Conservation (phyloP, 2,113 vertebrate species). For the Phyllostomus hastatus region DNA sequence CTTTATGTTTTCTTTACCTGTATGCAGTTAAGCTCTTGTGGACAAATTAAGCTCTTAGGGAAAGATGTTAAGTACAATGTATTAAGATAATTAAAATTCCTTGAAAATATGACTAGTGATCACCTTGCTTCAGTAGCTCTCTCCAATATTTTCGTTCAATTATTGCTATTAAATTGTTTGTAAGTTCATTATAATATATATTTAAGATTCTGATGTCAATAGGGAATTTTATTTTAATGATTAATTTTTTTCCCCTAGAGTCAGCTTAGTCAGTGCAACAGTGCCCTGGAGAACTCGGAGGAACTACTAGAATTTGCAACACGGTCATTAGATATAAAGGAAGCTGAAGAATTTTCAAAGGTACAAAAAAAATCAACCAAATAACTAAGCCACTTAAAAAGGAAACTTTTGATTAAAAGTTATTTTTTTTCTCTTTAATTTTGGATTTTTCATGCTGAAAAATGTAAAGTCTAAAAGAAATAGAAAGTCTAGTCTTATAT, state of each 20-base stretch:
- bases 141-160: neutral
- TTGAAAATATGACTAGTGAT: neutral
- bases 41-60: neutral
- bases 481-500: neutral
- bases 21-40: neutral
- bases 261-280: slow-evolving; percentile 87
- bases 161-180: slow-evolving; percentile 24
- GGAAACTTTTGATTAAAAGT: slow-evolving; percentile 2
- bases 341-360: slow-evolving; percentile 89
- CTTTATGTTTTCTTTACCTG: neutral
- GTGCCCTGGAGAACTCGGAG: slow-evolving; percentile 89
- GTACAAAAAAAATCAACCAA: slow-evolving; percentile 77
- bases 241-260: slow-evolving; percentile 77
- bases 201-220: neutral
- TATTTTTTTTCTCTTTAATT: neutral
- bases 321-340: slow-evolving; percentile 86
- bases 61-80: neutral
- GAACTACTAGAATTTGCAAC: slow-evolving; percentile 91
- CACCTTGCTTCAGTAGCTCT: neutral
- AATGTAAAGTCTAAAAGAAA: neutral
- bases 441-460: neutral
- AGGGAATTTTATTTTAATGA: slow-evolving; percentile 40
- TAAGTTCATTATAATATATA: slow-evolving; percentile 28
- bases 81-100: slow-evolving; percentile 21
- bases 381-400: neutral